Evolutionary conservation across 92 coral and sea anemone species (phyloP).

Genomic region (Siderastrea radians): DNA sequence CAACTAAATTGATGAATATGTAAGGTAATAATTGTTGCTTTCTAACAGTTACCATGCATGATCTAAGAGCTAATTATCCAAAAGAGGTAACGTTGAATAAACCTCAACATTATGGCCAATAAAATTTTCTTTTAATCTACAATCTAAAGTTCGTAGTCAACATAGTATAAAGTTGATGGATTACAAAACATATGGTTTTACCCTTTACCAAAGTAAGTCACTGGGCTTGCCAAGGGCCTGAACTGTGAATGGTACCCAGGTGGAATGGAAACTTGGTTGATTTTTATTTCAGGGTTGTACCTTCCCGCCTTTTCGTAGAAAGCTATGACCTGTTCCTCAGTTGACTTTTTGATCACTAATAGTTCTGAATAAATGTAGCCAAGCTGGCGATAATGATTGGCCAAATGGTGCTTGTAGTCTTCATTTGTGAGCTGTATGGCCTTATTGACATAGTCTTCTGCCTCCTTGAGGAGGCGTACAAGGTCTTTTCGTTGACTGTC

Average conservation of each 20-base stretch:
- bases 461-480: conserved; percentile 53
- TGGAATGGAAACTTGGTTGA: conserved; percentile 47
- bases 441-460: conserved; percentile 60
- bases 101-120: no score
- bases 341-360: conserved; percentile 45
- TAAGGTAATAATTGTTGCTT: no score
- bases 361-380: conserved; percentile 64
- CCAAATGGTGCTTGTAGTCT: conserved; percentile 53
- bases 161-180: no score
- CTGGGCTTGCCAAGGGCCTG: conserved; percentile 11
- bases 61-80: no score
- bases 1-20: no score
- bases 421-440: conserved; percentile 65
- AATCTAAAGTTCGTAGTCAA: no score
- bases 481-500: conserved; percentile 26
- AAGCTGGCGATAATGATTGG: conserved; percentile 70
- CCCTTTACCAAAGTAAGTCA: no score
- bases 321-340: conserved; percentile 40
- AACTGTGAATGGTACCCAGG: conserved; percentile 14
- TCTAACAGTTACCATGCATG: no score
- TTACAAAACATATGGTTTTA: no score
- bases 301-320: conserved; percentile 62
- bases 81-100: no score
- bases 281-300: conserved; percentile 67
- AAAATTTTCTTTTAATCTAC: no score